These are phyloP conservation scores for Luffia ferchaultella DNA, from an alignment of 2,888 invertebrate genomes.

Conservation along the genomic window DNA sequence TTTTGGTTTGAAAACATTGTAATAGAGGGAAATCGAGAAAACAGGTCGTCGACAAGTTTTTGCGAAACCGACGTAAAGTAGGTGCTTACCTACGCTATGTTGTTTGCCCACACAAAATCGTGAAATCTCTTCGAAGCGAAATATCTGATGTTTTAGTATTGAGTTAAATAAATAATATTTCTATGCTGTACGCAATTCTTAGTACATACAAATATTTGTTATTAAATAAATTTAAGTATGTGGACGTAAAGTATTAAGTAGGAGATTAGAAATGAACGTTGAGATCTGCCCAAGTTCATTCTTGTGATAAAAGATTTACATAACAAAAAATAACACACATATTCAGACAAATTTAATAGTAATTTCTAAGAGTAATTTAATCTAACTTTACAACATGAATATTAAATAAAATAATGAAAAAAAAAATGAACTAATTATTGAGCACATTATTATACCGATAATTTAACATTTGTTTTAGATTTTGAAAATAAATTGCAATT, in stretches of 20 bases:
- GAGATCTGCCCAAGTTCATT: too few species aligned
- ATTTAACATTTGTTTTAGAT: too few species aligned
- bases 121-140: conserved; percentile 1
- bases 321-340: too few species aligned
- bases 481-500: too few species aligned
- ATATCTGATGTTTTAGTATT: neutral
- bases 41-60: conserved; percentile 3
- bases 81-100: conserved; percentile 12
- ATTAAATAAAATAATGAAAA: too few species aligned
- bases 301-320: too few species aligned
- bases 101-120: conserved; percentile 21
- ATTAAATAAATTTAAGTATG: neutral
- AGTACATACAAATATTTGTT: neutral
- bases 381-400: too few species aligned
- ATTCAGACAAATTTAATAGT: too few species aligned
- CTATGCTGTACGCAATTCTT: too few species aligned
- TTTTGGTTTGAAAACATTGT: neutral
- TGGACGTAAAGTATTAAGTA: neutral
- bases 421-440: too few species aligned
- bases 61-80: conserved; percentile 14
- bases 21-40: neutral
- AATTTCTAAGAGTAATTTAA: too few species aligned
- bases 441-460: too few species aligned
- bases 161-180: neutral
- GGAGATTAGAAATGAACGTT: neutral